A percentile compares a stretch with the other conserved stretches of the same genome.
These are phyloP conservation scores for Heteropelma amictum DNA, from an alignment of 2,888 invertebrate genomes.

Conservation along the genomic window DNA sequence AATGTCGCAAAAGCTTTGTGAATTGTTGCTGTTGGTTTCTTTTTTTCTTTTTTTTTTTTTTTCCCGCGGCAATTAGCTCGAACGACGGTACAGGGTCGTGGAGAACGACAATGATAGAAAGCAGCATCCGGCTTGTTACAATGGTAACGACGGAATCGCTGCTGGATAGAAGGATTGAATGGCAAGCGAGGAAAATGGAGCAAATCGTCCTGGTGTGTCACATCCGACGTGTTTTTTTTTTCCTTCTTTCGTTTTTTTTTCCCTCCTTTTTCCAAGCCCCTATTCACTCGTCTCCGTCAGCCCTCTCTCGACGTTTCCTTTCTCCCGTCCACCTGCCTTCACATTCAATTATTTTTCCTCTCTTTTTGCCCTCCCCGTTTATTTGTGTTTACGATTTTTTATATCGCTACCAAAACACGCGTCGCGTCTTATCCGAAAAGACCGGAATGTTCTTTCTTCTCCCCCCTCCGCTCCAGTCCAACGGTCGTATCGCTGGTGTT, in stretches of 20 bases:
- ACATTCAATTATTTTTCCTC: conserved; percentile 11
- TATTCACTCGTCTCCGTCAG: conserved; percentile 24
- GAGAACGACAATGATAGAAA: conserved; percentile 30
- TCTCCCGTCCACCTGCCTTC: conserved; percentile 22
- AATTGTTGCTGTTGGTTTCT: neutral
- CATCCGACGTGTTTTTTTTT: conserved; percentile 32
- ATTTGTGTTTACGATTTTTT: too few species aligned
- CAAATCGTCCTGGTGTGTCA: conserved; percentile 43
- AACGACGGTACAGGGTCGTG: conserved; percentile 2
- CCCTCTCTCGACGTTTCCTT: conserved; percentile 36
- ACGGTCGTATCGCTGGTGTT: too few species aligned
- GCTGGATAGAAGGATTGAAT: conserved; percentile 23
- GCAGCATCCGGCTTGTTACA: neutral
- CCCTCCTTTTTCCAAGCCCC: conserved; percentile 4
- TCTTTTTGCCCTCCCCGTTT: neutral
- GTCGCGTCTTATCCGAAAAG: too few species aligned
- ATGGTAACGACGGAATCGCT: conserved; percentile 27
- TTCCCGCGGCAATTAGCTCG: conserved; percentile 45
- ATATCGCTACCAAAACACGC: too few species aligned
- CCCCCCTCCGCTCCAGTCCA: too few species aligned
- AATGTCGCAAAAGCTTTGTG: too few species aligned
- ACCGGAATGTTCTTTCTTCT: too few species aligned
- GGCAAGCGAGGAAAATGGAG: conserved; percentile 35
- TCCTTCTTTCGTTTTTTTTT: conserved; percentile 8
- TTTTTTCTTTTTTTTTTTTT: neutral